These are phyloP conservation scores for Cyclophora punctaria DNA, from an alignment of 2,888 invertebrate species.

Conservation along the genomic window DNA sequence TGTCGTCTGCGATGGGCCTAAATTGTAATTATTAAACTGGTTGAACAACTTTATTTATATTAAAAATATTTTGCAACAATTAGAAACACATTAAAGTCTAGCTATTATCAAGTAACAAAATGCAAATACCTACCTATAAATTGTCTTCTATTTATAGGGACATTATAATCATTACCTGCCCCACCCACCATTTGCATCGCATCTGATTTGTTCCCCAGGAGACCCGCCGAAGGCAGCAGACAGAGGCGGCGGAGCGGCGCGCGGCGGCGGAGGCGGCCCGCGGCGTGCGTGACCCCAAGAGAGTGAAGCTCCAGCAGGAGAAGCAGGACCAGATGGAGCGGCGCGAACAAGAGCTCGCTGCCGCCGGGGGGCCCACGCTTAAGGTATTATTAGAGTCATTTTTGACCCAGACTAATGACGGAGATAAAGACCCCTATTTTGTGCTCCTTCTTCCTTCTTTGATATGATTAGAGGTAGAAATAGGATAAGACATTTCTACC, in stretches of 20 bases:
- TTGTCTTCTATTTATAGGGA: background rate
- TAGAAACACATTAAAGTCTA: background rate
- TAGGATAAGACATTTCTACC: background rate
- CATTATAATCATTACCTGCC: no score
- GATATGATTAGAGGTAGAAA: background rate
- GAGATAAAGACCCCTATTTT: background rate
- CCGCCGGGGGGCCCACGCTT: slow-evolving; percentile 51
- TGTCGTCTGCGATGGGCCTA: no score
- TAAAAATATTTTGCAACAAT: no score
- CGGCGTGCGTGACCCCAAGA: slow-evolving; percentile 79
- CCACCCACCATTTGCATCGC: no score
- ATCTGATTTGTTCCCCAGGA: slow-evolving; percentile 56
- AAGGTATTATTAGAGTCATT: slow-evolving; percentile 35
- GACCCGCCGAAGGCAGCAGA: slow-evolving; percentile 77
- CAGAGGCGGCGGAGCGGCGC: slow-evolving; percentile 81
- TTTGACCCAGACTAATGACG: background rate
- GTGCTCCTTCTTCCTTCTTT: background rate
- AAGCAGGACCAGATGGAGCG: slow-evolving; percentile 74
- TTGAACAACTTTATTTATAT: no score
- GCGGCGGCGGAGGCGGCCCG: slow-evolving; percentile 74
- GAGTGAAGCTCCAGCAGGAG: slow-evolving; percentile 75
- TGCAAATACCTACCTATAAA: no score
- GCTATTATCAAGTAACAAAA: background rate
- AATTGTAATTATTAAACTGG: no score
- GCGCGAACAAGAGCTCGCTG: slow-evolving; percentile 66